Evolutionary conservation across 2,113 vertebrate genomes (phyloP).

Genomic region (Cettia cetti): DNA sequence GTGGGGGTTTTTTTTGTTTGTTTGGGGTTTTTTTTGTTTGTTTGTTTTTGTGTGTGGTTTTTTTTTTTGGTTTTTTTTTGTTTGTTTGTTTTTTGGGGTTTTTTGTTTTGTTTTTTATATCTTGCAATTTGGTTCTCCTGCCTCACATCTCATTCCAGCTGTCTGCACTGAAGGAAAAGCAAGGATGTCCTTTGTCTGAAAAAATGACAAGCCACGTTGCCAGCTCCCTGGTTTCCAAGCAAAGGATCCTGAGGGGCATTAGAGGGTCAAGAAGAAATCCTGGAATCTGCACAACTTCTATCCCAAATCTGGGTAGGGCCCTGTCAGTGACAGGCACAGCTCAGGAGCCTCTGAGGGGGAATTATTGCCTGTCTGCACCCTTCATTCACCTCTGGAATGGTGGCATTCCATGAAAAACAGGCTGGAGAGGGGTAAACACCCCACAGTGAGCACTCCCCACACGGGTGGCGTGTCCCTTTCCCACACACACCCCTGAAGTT

Average conservation of each 20-base stretch:
- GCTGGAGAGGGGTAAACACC: neutral
- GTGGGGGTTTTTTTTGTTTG: neutral
- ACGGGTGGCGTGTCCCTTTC: accelerated
- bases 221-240: neutral
- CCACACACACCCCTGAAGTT: neutral
- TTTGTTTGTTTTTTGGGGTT: neutral
- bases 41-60: neutral
- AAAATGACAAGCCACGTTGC: neutral
- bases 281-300: neutral
- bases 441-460: neutral
- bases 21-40: neutral
- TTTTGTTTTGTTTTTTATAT: too few species aligned
- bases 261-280: neutral
- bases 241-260: neutral
- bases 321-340: neutral
- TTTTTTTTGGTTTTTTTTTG: neutral
- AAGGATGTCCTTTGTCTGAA: neutral
- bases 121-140: neutral
- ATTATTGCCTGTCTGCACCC: neutral
- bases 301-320: neutral
- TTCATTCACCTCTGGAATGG: neutral
- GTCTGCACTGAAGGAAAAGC: neutral
- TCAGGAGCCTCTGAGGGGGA: neutral
- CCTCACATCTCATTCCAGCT: neutral
- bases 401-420: neutral